Conservation (phyloP, 2,113 vertebrate genomes). For the Podarcis cretensis region DNA sequence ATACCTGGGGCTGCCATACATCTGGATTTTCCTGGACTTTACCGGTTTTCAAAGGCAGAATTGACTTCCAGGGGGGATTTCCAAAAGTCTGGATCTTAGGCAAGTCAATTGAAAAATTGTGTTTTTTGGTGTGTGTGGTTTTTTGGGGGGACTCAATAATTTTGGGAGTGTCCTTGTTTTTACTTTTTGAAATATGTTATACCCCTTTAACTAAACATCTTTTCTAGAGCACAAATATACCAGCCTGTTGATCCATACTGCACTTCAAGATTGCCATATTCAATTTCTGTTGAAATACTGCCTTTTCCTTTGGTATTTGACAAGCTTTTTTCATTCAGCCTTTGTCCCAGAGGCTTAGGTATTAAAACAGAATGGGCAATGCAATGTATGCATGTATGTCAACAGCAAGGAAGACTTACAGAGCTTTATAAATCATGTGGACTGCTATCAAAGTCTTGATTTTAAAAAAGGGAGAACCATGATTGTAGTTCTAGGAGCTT, state of each 20-base stretch:
- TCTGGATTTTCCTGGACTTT: too few relatives aligned
- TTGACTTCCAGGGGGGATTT: too few relatives aligned
- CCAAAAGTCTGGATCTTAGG: too few relatives aligned
- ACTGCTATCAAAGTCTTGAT: background rate
- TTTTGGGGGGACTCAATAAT: too few relatives aligned
- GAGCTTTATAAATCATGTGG: constrained; percentile 21
- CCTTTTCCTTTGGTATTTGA: background rate
- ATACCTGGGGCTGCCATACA: too few relatives aligned
- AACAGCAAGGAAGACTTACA: background rate
- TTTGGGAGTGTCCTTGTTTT: too few relatives aligned
- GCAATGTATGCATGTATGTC: background rate
- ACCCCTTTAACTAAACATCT: background rate
- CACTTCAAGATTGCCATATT: background rate
- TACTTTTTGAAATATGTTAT: background rate
- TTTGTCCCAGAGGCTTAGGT: background rate
- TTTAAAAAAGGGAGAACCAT: background rate
- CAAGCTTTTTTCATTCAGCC: background rate
- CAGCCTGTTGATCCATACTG: background rate
- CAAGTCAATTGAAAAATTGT: too few relatives aligned
- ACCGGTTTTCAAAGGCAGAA: too few relatives aligned
- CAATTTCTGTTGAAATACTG: constrained; percentile 16
- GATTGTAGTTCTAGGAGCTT: background rate
- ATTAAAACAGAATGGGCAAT: constrained; percentile 5
- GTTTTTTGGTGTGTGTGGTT: too few relatives aligned
- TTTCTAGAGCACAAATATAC: background rate